Base-by-base conservation (phyloP, 53 echinoderm and acorn worm species). In the Luidia sarsii region DNA sequence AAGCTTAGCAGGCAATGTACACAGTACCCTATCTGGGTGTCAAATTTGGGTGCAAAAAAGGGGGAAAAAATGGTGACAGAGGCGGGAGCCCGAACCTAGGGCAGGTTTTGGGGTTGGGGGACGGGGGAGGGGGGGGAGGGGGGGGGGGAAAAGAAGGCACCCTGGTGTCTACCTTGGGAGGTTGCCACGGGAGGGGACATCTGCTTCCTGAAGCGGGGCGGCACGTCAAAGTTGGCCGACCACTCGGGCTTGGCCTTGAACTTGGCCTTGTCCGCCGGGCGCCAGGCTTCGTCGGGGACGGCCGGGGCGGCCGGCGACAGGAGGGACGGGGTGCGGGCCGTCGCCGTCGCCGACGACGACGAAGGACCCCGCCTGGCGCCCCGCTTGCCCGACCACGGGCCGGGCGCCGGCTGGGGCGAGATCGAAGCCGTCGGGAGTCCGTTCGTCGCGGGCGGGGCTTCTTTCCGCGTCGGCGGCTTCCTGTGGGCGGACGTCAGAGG, bases 141-240 rank as follows among this genome's bases (percentile, higher is more conserved):
- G n/a, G n/a, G n/a, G n/a, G n/a, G n/a, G n/a, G n/a, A n/a, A n/a
- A n/a, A n/a, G n/a, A n/a, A n/a, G n/a, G n/a, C n/a, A n/a, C n/a
- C n/a, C n/a, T n/a, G n/a, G n/a, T n/a, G n/a, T n/a, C 11, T 41
- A 41, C 41, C 41, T 41, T 41, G 41, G 41, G 11, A 7, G 6
- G 41, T 35, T n/a, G 34, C 51, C 36, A 1, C 56, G 0, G 34
- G 16, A 1, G 59, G 60, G 0, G 60, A 77, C 30, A 46, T 21
- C 30, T 60, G 30, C 30, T 46, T 77, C 48, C 61, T 77, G 57
- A 77, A 77, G 31, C 77, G 77, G 45, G 77, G 77, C 3, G 77
- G 77, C 3, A 77, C 77, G 16, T 77, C 77, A 45, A 60, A 77
- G 61, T 61, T 77, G 1, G 77, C 6, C 22, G 77, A 77, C 77